Percentiles rank a stretch among this genome's conserved stretches.
phyloP scores from a whole-genome alignment of 2,113 vertebrate species.

The Hirundichthys speculiger region DNA sequence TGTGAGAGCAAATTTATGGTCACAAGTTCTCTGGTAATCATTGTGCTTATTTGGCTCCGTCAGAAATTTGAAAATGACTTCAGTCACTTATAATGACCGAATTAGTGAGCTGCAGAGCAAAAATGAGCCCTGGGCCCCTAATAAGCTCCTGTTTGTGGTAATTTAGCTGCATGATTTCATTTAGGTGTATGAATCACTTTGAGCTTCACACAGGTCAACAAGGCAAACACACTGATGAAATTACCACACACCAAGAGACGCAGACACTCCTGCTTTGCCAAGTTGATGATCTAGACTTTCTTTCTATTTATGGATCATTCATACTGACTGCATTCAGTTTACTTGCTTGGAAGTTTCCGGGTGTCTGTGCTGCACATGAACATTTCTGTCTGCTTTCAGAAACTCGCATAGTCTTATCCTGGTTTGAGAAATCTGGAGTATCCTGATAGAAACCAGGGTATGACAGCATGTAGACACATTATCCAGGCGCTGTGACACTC shows the following conservation, averaged over 20 bases:
- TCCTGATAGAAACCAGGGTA: no score
- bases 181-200: not conserved
- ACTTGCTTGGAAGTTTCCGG: no score
- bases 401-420: not conserved
- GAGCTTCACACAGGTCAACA: not conserved
- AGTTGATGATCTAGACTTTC: not conserved
- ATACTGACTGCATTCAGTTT: no score
- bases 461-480: no score
- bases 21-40: slow-evolving; percentile 25
- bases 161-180: slow-evolving; percentile 10
- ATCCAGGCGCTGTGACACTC: no score
- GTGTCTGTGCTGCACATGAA: not conserved
- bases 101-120: slow-evolving; percentile 14
- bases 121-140: not conserved
- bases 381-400: not conserved
- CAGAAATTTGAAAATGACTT: slow-evolving; percentile 28
- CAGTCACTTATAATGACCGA: slow-evolving; percentile 16
- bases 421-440: not conserved
- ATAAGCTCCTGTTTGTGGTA: slow-evolving; percentile 13
- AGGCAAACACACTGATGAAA: slow-evolving; percentile 5
- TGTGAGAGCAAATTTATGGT: slow-evolving; percentile 25
- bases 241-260: not conserved
- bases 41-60: slow-evolving; percentile 19
- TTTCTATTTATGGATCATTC: not conserved
- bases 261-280: not conserved